Evolutionary conservation across 1,140 invertebrate species (phyloP).

Genomic region (Halesus radiatus): DNA sequence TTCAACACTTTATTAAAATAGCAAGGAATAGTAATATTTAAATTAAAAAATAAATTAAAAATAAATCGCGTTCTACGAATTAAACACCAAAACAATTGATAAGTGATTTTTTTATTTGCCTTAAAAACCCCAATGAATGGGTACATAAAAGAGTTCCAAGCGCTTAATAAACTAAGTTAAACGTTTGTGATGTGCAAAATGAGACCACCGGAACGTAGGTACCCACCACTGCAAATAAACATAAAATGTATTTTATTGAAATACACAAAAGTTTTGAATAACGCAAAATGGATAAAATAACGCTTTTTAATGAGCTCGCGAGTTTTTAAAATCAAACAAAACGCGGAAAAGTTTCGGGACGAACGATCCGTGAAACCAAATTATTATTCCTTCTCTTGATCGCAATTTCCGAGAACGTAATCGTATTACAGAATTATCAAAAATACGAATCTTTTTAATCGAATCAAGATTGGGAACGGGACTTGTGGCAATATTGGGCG

Average conservation of each 20-base stretch:
- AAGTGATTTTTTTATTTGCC: too few species aligned
- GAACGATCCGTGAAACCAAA: constrained; percentile 31
- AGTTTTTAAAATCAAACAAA: constrained; percentile 33
- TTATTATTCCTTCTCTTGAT: constrained; percentile 17
- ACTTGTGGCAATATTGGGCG: neutral
- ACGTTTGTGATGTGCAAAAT: too few species aligned
- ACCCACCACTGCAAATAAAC: neutral
- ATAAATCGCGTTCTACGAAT: too few species aligned
- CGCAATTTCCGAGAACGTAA: constrained; percentile 34
- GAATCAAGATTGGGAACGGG: constrained; percentile 34
- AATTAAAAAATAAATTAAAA: too few species aligned
- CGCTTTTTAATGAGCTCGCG: constrained; percentile 13
- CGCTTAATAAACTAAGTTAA: too few species aligned
- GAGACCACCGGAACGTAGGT: too few species aligned
- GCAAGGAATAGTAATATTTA: too few species aligned
- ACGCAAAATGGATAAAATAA: constrained; percentile 4
- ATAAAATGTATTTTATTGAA: neutral
- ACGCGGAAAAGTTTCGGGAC: constrained; percentile 28
- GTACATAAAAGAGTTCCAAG: too few species aligned
- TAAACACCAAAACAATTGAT: too few species aligned
- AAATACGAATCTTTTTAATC: constrained; percentile 36
- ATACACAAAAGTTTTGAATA: constrained; percentile 9
- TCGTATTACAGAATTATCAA: constrained; percentile 35
- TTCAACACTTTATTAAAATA: too few species aligned
- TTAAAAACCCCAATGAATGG: too few species aligned